Base-by-base conservation (phyloP, 2,113 vertebrate genomes). In the Jacana jacana region DNA sequence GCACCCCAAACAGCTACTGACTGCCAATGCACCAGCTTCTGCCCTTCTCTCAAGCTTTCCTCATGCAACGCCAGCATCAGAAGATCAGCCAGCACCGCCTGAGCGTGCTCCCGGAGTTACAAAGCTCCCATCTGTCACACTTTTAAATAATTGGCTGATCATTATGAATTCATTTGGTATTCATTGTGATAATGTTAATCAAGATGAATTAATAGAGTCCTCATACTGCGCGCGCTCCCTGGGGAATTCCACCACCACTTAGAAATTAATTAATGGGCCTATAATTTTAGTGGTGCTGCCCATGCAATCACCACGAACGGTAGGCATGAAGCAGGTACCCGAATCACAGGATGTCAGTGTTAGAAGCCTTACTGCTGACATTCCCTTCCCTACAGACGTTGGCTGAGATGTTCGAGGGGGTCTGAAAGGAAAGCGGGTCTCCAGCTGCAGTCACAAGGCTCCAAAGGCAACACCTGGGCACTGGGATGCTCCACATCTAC, bases 121-220 rank as follows among this genome's bases (percentile, higher is more conserved):
- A 6, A 37, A 48, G 95, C 69, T 89, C 95, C 89, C 94, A 97
- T 97, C 96, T 94, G 93, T 96, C 96, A 96, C 91, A 89, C 89
- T 95, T 88, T 76, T 88, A 95, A 97, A 94, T 96, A 97, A 96
- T 37, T 86, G 93, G 46, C 96, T 90, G 94, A 95, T 96, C 78
- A 17, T 95, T 96, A 91, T 44, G 95, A 91, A 96, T 93, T 95
- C 95, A 95, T 96, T 97, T 84, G 82, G 89, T 93, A 97, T 96
- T 97, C 95, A 84, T 7, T 96, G 97, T 91, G 91, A 93, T 96
- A 94, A 96, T 58, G 88, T 94, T 95, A 95, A 97, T 97, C 91
- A 95, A 93, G 94, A 97, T 48, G 97, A 97, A 96, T 97, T 93
- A 97, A 96, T 81, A 81, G 93, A 97, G 94, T 78, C 94, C 82